phyloP scores from a whole-genome alignment of 2,797 vertebrate genomes.

The Pristis pectinata region DNA sequence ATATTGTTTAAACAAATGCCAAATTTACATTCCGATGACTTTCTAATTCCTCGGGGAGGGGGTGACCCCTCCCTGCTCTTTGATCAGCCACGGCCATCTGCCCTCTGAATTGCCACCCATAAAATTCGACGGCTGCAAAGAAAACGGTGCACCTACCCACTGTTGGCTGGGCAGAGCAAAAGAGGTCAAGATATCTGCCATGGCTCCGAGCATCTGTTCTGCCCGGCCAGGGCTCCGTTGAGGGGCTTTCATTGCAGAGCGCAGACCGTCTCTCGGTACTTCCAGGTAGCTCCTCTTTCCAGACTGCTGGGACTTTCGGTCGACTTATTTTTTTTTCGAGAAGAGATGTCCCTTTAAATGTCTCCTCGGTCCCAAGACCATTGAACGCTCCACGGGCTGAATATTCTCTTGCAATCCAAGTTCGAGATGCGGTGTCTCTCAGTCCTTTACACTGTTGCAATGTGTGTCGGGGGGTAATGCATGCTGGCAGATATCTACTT shows the following conservation, averaged over 20 bases:
- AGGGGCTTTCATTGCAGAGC: conserved; percentile 63
- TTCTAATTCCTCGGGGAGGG: background rate
- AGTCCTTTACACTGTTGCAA: too few relatives aligned
- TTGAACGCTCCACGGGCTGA: too few relatives aligned
- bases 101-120: too few relatives aligned
- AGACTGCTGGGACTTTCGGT: background rate
- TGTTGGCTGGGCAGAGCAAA: conserved; percentile 75
- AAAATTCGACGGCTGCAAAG: too few relatives aligned
- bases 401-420: too few relatives aligned
- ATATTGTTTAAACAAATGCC: too few relatives aligned
- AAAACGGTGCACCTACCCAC: conserved; percentile 65
- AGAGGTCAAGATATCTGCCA: conserved; percentile 80
- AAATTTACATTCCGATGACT: too few relatives aligned
- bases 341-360: background rate
- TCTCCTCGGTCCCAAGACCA: background rate
- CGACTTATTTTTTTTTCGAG: background rate
- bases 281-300: background rate
- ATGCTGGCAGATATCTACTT: background rate
- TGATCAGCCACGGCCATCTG: too few relatives aligned
- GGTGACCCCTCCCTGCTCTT: background rate
- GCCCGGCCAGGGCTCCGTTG: conserved; percentile 73
- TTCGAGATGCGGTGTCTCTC: too few relatives aligned
- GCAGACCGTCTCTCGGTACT: background rate
- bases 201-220: conserved; percentile 83
- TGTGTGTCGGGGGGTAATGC: too few relatives aligned